phyloP scores from a whole-genome alignment of 2,888 invertebrate species.

The Microchrysa polita region DNA sequence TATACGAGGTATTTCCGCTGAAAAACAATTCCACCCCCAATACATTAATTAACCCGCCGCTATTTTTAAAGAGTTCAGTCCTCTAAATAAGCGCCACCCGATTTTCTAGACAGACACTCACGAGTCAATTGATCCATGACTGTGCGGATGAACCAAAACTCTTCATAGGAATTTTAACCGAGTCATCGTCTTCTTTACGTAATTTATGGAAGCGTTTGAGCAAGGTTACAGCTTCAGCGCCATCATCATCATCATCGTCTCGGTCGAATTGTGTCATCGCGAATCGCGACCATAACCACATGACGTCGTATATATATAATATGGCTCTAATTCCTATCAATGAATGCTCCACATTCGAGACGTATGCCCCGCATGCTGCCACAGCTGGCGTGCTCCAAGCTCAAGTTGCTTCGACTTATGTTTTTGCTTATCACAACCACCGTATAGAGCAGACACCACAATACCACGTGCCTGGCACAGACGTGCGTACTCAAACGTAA shows the following conservation, averaged over 20 bases:
- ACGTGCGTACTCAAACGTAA: not conserved
- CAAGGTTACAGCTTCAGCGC: conserved; percentile 16
- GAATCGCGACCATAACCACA: not conserved
- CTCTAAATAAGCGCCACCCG: conserved; percentile 15
- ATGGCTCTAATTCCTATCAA: not conserved
- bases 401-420: no score
- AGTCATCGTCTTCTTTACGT: conserved; percentile 37
- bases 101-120: conserved; percentile 12
- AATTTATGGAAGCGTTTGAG: conserved; percentile 16
- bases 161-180: conserved; percentile 27
- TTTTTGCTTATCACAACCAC: not conserved
- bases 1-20: conserved; percentile 34
- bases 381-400: not conserved
- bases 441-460: conserved; percentile 12
- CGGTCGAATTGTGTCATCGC: conserved; percentile 2
- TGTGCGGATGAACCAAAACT: conserved; percentile 34
- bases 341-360: not conserved
- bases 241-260: no score
- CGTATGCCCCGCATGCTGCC: not conserved
- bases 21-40: conserved; percentile 15
- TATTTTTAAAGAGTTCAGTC: conserved; percentile 24
- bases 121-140: conserved; percentile 33
- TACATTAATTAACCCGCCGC: not conserved
- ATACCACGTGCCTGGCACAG: conserved; percentile 28
- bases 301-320: not conserved